Base-by-base conservation (phyloP, 2,797 vertebrate species). In the Cryptoblepharus egeriae region DNA sequence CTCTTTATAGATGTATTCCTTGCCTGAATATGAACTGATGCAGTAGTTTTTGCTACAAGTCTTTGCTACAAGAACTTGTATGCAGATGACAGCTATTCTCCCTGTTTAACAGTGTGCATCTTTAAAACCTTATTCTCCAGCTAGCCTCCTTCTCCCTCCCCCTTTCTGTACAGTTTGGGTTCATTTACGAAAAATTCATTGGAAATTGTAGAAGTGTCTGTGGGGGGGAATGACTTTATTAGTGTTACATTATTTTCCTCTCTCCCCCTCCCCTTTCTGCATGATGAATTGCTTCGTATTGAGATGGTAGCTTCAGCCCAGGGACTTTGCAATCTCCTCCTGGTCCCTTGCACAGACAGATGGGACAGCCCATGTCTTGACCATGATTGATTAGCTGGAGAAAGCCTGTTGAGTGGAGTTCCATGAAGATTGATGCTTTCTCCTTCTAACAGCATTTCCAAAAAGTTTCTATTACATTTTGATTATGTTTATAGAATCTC, bases 381-480 rank as follows among this genome's bases (percentile, higher is more conserved):
- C 94, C 95, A 84, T 96, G 96, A 97, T 97, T 96, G 96, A 97
- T 97, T 96, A 96, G 96, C 95, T 96, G 94, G 89, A 93, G 95
- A 96, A 96, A 96, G 95, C 95, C 95, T 97, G 96, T 96, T 96
- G 96, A 97, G 95, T 93, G 94, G 95, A 95, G 95, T 96, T 96
- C 95, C 95, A 96, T 96, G 95, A 96, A 97, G 96, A 97, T 96
- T 96, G 96, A 97, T 97, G 96, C 92, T 96, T 96, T 95, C 95
- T 96, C 96, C 96, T 96, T 95, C 95, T 95, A 96, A 96, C 95
- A 96, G 96, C 95, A 96, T 96, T 96, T 95, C 96, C 96, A 96
- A 96, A 96, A 96, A 96, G 95, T 96, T 96, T 96, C 95, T 96
- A 96, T 96, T 96, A 96, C 95, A 95, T 96, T 96, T 96, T 96